phyloP scores from a whole-genome alignment of 2,888 invertebrate species.

The Pachycephus smyrnensis region DNA sequence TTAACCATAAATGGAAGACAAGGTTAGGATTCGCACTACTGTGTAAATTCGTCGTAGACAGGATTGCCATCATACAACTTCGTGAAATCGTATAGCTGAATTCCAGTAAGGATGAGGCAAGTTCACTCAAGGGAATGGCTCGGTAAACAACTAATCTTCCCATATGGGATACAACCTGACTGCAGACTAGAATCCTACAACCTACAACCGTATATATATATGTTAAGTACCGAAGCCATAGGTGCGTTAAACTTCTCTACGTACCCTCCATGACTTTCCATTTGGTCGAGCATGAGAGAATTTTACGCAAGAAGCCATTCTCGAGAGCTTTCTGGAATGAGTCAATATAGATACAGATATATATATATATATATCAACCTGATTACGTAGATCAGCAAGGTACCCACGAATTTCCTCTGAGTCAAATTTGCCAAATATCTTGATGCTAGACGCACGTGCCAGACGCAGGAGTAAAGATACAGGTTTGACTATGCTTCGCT shows the following conservation, averaged over 20 bases:
- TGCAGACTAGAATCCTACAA: background rate
- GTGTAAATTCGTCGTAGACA: background rate
- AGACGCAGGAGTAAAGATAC: background rate
- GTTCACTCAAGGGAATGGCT: background rate
- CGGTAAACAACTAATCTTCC: background rate
- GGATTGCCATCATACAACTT: conserved; percentile 50
- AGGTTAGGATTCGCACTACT: background rate
- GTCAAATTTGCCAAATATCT: background rate
- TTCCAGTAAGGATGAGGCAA: background rate
- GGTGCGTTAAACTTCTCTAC: background rate
- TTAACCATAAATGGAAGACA: background rate
- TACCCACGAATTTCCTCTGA: background rate
- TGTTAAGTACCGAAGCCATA: conserved; percentile 6
- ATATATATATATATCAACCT: background rate
- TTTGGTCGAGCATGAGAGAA: conserved; percentile 1
- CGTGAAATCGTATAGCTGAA: conserved; percentile 45
- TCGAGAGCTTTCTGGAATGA: background rate
- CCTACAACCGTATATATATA: background rate
- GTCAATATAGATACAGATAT: background rate
- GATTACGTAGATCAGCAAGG: background rate
- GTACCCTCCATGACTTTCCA: background rate
- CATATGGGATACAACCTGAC: background rate
- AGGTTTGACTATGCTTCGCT: no score
- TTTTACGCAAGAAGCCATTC: background rate
- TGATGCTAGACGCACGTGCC: background rate